phyloP scores from a whole-genome alignment of 2,888 invertebrate genomes.

The Metopia argyrocephala region DNA sequence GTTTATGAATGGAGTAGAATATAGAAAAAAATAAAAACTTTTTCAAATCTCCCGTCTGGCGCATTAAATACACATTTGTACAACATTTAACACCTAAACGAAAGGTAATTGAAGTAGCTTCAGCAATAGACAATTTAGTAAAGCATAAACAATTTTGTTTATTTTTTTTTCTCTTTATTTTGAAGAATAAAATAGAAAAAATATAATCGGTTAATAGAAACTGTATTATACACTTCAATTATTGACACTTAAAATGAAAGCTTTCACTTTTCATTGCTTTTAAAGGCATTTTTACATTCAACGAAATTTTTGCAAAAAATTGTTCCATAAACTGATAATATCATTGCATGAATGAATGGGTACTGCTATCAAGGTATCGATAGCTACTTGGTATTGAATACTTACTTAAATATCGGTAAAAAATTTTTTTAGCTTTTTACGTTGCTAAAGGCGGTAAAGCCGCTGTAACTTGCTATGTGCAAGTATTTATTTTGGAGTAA shows the following conservation, averaged over 20 bases:
- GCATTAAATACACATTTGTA: conserved; percentile 27
- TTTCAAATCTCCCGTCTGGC: conserved; percentile 10
- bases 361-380: no score
- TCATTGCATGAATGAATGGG: no score
- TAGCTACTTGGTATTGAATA: no score
- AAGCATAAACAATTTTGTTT: conserved; percentile 13
- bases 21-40: conserved; percentile 15
- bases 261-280: neutral
- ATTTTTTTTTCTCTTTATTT: neutral
- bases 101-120: conserved; percentile 27
- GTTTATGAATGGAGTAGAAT: neutral
- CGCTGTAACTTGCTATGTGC: no score
- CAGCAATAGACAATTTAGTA: neutral
- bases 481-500: no score
- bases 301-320: no score
- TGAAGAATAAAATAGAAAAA: neutral
- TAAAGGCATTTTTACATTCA: no score
- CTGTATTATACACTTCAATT: neutral
- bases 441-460: no score
- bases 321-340: no score
- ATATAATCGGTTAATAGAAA: neutral
- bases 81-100: conserved; percentile 30
- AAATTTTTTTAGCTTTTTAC: no score
- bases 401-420: no score
- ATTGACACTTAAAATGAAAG: neutral